These are phyloP conservation scores for Oithona nana DNA, from an alignment of 2,888 invertebrate genomes.

Conservation along the genomic window DNA sequence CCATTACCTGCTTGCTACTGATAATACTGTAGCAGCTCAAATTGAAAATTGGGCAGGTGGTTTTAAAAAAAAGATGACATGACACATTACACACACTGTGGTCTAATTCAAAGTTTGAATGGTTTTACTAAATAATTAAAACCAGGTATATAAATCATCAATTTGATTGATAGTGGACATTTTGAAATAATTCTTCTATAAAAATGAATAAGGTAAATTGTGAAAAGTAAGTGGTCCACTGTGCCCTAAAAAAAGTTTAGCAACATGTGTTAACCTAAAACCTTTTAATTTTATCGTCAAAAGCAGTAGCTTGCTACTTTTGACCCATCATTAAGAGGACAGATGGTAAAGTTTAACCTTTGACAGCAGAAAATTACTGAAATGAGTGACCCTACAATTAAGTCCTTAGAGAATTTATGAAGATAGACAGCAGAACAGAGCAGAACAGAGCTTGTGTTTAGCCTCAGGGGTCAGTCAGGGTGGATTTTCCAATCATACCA, in stretches of 20 bases:
- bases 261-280: neutral
- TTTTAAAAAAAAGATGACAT: neutral
- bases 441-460: no score
- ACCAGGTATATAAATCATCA: no score
- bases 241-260: no score
- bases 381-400: neutral
- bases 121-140: no score
- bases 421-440: neutral
- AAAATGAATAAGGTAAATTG: no score
- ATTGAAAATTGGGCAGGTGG: neutral
- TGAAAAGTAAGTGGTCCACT: no score
- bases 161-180: no score
- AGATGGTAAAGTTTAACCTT: neutral
- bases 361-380: neutral
- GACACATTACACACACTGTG: neutral
- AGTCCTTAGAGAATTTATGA: neutral
- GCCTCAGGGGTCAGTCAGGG: neutral
- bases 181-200: no score
- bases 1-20: no score
- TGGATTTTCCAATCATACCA: neutral
- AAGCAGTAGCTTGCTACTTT: neutral
- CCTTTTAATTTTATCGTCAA: neutral
- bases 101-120: no score
- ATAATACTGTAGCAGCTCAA: no score
- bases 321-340: neutral